phyloP scores from a whole-genome alignment of 2,888 invertebrate species.

The Amblyjoppa proteus region DNA sequence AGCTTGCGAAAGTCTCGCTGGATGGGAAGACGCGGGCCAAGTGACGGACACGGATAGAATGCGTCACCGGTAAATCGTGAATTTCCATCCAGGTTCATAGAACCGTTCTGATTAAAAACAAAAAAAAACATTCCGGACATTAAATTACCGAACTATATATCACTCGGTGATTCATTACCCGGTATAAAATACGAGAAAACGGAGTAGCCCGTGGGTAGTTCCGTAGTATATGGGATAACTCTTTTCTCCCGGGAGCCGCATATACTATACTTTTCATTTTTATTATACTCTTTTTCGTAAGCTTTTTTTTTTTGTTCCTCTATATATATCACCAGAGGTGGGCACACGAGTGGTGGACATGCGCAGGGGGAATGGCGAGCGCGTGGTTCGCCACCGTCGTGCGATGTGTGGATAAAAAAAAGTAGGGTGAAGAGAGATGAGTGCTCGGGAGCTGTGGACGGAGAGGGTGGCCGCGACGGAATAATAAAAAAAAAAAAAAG shows the following conservation, averaged over 20 bases:
- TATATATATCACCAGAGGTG: constrained; percentile 39
- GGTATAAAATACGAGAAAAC: constrained; percentile 21
- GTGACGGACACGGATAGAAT: background rate
- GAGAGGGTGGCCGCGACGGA: constrained; percentile 23
- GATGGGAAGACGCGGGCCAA: background rate
- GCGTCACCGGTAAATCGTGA: background rate
- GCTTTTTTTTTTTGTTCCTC: constrained; percentile 29
- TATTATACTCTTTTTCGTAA: constrained; percentile 37
- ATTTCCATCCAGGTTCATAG: background rate
- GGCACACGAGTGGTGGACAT: constrained; percentile 37
- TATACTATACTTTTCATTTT: constrained; percentile 50
- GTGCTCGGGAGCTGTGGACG: constrained; percentile 34
- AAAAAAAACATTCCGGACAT: background rate
- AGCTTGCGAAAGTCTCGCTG: constrained; percentile 5
- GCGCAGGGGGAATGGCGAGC: constrained; percentile 43
- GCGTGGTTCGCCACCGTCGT: constrained; percentile 53
- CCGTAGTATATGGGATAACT: constrained; percentile 49
- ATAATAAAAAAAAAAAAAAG: constrained; percentile 34
- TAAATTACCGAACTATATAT: constrained; percentile 26
- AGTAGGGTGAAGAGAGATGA: constrained; percentile 46
- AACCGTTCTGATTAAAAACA: background rate
- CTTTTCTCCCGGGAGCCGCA: constrained; percentile 25
- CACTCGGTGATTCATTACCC: constrained; percentile 36
- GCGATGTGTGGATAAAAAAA: constrained; percentile 57
- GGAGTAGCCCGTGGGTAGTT: constrained; percentile 27